Conservation (phyloP, 2,888 invertebrate species). For the Machimus rusticus region DNA sequence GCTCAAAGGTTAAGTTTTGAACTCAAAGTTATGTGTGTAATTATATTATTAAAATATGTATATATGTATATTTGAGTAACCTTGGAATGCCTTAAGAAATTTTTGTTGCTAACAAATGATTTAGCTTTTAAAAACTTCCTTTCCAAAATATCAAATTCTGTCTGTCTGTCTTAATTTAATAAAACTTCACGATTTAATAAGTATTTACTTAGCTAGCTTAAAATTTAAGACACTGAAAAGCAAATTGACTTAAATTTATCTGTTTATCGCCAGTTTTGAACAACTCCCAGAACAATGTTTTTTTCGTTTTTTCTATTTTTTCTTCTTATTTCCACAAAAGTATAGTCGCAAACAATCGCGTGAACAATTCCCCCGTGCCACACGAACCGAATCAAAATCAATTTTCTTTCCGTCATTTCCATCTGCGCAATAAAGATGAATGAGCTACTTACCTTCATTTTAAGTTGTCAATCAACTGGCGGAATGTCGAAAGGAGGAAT, state of each 20-base stretch:
- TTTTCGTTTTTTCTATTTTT: not conserved
- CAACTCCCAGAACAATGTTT: not conserved
- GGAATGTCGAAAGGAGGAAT: not conserved
- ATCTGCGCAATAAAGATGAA: not conserved
- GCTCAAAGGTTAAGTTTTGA: too few relatives aligned
- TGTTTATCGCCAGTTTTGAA: not conserved
- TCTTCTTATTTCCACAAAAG: not conserved
- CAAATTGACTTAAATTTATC: not conserved
- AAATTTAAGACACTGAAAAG: not conserved
- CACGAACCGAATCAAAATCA: slow-evolving; percentile 6
- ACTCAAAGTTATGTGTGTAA: too few relatives aligned
- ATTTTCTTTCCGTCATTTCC: slow-evolving; percentile 7
- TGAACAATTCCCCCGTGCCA: not conserved
- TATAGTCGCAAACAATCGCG: not conserved
- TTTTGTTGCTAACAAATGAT: not conserved
- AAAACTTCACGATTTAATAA: not conserved
- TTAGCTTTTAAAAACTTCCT: not conserved
- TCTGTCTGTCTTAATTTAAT: not conserved
- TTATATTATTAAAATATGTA: too few relatives aligned
- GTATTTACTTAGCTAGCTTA: not conserved
- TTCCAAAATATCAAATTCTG: not conserved
- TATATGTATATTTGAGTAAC: too few relatives aligned
- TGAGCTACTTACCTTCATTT: slow-evolving; percentile 2
- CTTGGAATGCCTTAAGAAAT: too few relatives aligned
- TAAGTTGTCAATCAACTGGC: not conserved